phyloP scores from a whole-genome alignment of 2,888 invertebrate species.

The Sceliomorpha sp. region DNA sequence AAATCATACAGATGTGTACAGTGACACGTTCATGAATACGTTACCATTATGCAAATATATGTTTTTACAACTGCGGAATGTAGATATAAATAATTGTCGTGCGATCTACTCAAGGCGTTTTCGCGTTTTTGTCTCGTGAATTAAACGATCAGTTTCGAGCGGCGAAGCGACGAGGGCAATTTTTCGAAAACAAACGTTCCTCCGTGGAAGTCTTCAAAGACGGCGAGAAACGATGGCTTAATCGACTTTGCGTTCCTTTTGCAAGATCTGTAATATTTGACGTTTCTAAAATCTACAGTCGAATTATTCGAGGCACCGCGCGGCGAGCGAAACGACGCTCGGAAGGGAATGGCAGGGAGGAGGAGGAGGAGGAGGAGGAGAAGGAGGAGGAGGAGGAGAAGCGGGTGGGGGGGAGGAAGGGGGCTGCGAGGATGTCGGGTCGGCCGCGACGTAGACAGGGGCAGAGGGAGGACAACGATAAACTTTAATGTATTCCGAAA shows the following conservation, averaged over 20 bases:
- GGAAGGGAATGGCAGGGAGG: too few relatives aligned
- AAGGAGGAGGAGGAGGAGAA: too few relatives aligned
- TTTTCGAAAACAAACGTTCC: too few relatives aligned
- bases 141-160: too few relatives aligned
- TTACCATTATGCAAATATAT: conserved; percentile 26
- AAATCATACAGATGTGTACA: conserved; percentile 34
- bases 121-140: too few relatives aligned
- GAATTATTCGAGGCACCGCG: conserved; percentile 47
- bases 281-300: conserved; percentile 39
- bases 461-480: conserved; percentile 70
- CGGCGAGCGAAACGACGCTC: too few relatives aligned
- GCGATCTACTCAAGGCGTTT: conserved; percentile 1
- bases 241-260: too few relatives aligned
- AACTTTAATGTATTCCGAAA: conserved; percentile 80
- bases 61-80: conserved; percentile 15
- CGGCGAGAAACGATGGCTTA: too few relatives aligned
- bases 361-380: too few relatives aligned
- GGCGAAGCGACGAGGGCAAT: too few relatives aligned
- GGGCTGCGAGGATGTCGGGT: conserved; percentile 8
- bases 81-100: conserved; percentile 15
- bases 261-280: conserved; percentile 46
- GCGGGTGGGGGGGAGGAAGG: conserved; percentile 8
- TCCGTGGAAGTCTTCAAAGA: too few relatives aligned
- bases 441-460: conserved; percentile 30
- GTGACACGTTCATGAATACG: conserved; percentile 33